Base-by-base conservation (phyloP, 2,113 vertebrate species). In the Chaetodon auriga region DNA sequence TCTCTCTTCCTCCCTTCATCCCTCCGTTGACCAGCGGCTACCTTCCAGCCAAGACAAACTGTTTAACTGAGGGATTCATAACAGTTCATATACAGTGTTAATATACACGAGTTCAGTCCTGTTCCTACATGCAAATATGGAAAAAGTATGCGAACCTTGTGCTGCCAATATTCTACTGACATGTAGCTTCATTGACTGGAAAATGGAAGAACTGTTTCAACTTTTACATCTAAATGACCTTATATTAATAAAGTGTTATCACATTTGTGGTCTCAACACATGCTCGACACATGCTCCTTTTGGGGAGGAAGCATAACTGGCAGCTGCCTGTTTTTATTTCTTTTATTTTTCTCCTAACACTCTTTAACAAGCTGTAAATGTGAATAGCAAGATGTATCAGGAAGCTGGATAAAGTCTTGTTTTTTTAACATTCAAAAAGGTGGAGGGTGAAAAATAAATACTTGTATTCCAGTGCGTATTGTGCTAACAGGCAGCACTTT, bases 41-140 rank as follows among this genome's bases (percentile, higher is more conserved):
- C 79, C 63, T 80, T 63, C 88, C 66, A 75, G 81, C 88, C 69
- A 85, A 89, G 61, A 85, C 73, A 89, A 88, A 85, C 76, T 83
- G 82, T 87, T 83, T 80, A 71, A 61, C 69, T 81, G 55, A 61
- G 45, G 43, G n/a, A 76, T 75, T 85, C 79, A 75, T 71, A 84
- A 75, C 85, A 89, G 68, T 70, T 80, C 65, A 90, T 80, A 78
- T 76, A 49, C 30, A 72, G 79, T 65, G 35, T 46, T 70, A 65
- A 84, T 61, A 19, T 55, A 75, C 16, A 62, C n/a, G 5, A 35
- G 45, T 7, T 13, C 68, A 18, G 68, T 57, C 25, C 13, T 61
- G 62, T 45, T 88, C 16, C 8, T 61, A 55, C 19, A 53, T 81
- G 54, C 45, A 71, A 70, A 87, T 68, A 65, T 53, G 71, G 51